Evolutionary conservation across 2,797 vertebrate genomes (phyloP).

Genomic region (Girardinus metallicus): DNA sequence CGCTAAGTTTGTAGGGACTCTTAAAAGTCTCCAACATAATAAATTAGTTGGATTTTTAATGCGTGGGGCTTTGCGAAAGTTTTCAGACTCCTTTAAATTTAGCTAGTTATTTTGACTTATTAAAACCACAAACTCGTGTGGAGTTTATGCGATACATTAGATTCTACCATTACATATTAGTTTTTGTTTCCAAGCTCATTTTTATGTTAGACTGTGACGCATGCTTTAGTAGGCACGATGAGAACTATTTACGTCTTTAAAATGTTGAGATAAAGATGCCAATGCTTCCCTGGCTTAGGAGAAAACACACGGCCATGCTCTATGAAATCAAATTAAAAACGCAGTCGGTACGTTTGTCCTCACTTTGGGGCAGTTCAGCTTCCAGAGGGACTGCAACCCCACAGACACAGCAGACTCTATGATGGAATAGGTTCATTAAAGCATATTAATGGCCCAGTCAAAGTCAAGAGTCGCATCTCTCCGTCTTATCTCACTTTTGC

Average conservation of each 20-base stretch:
- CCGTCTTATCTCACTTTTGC: neutral
- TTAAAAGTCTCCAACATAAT: neutral
- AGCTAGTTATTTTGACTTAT: neutral
- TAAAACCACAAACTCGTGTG: neutral
- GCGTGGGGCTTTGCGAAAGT: neutral
- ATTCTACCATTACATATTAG: neutral
- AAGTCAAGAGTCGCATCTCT: neutral
- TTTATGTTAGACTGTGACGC: neutral
- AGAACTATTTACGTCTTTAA: neutral
- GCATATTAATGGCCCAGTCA: neutral
- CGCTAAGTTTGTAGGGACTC: neutral
- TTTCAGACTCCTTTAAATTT: neutral
- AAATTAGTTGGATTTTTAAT: neutral
- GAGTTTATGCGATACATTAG: neutral
- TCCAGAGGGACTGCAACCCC: neutral
- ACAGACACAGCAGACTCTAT: neutral
- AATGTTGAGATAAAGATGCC: neutral
- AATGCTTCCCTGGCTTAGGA: neutral
- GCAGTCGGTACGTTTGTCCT: neutral
- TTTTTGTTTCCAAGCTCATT: too few relatives aligned
- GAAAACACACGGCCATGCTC: neutral
- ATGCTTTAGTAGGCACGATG: neutral
- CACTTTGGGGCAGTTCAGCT: neutral
- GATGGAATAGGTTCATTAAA: neutral
- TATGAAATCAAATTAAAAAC: neutral